A percentile compares a stretch with the other conserved stretches of the same genome.
Evolutionary conservation across 2,888 invertebrate species (phyloP).

Genomic region (Watsonalla binaria): DNA sequence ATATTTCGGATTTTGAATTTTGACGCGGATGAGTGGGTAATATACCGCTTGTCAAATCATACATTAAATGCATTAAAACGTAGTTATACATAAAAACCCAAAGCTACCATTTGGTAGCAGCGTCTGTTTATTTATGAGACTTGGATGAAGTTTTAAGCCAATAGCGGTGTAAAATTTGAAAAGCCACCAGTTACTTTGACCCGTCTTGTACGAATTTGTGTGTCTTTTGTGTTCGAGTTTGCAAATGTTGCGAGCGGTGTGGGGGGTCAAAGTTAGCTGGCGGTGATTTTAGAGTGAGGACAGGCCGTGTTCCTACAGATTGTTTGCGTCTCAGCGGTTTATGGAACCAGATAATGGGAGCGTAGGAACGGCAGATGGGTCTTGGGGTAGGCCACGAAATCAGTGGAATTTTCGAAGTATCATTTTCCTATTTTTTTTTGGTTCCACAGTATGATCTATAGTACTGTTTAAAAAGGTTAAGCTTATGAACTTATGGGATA

Average conservation of each 20-base stretch:
- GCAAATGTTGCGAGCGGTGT: constrained; percentile 7
- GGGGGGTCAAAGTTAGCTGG: constrained; percentile 34
- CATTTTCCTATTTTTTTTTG: too few species aligned
- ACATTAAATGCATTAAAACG: too few species aligned
- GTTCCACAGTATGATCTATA: too few species aligned
- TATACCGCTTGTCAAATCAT: too few species aligned
- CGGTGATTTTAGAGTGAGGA: constrained; percentile 48
- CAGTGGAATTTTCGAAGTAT: constrained; percentile 13
- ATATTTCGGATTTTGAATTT: too few species aligned
- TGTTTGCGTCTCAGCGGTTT: constrained; percentile 65
- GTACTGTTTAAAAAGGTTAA: too few species aligned
- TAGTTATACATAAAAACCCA: constrained; percentile 15
- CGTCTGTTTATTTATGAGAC: constrained; percentile 53
- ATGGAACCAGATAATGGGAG: constrained; percentile 62
- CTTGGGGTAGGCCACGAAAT: constrained; percentile 37
- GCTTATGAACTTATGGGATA: too few species aligned
- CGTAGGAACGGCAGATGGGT: constrained; percentile 61
- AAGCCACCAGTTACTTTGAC: constrained; percentile 30
- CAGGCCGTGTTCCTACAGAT: constrained; percentile 48
- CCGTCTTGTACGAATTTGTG: constrained; percentile 12
- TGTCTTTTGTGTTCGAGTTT: constrained; percentile 4
- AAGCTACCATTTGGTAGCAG: constrained; percentile 25
- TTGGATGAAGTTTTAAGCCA: constrained; percentile 63
- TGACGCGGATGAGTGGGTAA: background rate
- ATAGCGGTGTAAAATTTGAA: constrained; percentile 50